Evolutionary conservation across 2,888 invertebrate genomes (phyloP).

Genomic region (Drosophila pseudotalamancana): DNA sequence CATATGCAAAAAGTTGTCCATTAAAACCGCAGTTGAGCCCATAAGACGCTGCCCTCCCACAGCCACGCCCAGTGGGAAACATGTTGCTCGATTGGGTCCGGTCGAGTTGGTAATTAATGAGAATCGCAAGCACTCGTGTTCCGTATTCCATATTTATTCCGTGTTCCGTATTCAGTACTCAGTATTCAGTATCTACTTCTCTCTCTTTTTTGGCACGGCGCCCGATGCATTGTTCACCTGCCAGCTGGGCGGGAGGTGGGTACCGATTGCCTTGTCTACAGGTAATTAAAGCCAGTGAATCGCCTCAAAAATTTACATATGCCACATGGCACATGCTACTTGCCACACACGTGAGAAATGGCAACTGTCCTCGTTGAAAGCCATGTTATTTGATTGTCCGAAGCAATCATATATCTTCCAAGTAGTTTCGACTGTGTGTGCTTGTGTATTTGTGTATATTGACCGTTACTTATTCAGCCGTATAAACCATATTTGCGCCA

Average conservation of each 20-base stretch:
- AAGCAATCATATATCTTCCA: conserved; percentile 39
- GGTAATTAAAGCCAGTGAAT: conserved; percentile 68
- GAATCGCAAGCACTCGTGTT: conserved; percentile 14
- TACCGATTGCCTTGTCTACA: conserved; percentile 61
- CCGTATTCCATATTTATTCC: conserved; percentile 13
- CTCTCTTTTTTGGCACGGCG: conserved; percentile 59
- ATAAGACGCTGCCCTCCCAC: conserved; percentile 5
- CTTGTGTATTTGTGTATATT: conserved; percentile 1
- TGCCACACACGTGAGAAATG: conserved; percentile 59
- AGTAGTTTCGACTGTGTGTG: background rate
- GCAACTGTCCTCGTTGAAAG: conserved; percentile 55
- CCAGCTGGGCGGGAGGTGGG: conserved; percentile 7
- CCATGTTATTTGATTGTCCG: conserved; percentile 70
- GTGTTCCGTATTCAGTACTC: conserved; percentile 8
- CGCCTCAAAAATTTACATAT: conserved; percentile 64
- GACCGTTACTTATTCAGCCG: conserved; percentile 28
- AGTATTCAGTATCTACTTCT: conserved; percentile 11
- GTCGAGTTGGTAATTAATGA: conserved; percentile 59
- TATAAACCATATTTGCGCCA: conserved; percentile 26
- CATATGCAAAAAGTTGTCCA: conserved; percentile 26
- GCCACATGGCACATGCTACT: conserved; percentile 39
- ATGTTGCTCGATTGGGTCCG: conserved; percentile 30
- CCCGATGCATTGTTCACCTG: conserved; percentile 69
- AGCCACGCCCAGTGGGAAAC: conserved; percentile 21
- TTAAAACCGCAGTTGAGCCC: conserved; percentile 19